These are phyloP conservation scores for Macrosteles quadrilineatus DNA, from an alignment of 1,140 invertebrate genomes.

Conservation along the genomic window DNA sequence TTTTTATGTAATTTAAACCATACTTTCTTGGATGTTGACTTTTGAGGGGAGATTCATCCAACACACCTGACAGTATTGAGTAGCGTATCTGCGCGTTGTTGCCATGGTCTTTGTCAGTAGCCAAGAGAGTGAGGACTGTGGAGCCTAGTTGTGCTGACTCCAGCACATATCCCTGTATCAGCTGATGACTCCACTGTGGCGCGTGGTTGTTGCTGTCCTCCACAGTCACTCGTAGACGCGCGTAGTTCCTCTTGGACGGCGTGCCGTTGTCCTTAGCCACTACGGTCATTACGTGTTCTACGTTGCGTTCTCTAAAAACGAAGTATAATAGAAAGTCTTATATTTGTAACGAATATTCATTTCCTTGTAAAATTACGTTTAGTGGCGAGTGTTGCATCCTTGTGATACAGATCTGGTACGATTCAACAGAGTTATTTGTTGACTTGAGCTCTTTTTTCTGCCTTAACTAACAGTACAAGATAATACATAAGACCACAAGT, in stretches of 20 bases:
- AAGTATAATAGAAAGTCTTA: too few species aligned
- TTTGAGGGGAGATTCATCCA: too few species aligned
- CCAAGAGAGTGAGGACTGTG: conserved; percentile 68
- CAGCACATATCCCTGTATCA: conserved; percentile 72
- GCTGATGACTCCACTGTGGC: conserved; percentile 75
- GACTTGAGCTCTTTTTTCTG: too few species aligned
- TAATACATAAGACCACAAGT: too few species aligned
- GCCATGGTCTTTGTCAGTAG: conserved; percentile 79
- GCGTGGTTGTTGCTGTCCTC: conserved; percentile 88
- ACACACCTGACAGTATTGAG: conserved; percentile 72
- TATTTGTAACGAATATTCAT: too few species aligned
- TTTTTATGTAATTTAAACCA: too few species aligned
- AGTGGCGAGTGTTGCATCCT: too few species aligned
- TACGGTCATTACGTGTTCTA: conserved; percentile 82
- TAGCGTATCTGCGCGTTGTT: conserved; percentile 78
- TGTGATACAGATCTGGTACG: too few species aligned
- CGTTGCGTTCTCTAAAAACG: conserved; percentile 70
- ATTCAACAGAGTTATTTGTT: too few species aligned
- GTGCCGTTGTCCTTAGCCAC: conserved; percentile 89
- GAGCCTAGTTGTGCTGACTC: conserved; percentile 74
- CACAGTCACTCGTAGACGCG: conserved; percentile 76
- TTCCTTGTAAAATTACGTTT: too few species aligned
- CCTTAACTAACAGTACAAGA: too few species aligned
- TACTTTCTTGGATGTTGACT: too few species aligned
- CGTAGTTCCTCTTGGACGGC: conserved; percentile 80